These are phyloP conservation scores for Uria aalge DNA, from an alignment of 2,113 vertebrate species.

Conservation along the genomic window DNA sequence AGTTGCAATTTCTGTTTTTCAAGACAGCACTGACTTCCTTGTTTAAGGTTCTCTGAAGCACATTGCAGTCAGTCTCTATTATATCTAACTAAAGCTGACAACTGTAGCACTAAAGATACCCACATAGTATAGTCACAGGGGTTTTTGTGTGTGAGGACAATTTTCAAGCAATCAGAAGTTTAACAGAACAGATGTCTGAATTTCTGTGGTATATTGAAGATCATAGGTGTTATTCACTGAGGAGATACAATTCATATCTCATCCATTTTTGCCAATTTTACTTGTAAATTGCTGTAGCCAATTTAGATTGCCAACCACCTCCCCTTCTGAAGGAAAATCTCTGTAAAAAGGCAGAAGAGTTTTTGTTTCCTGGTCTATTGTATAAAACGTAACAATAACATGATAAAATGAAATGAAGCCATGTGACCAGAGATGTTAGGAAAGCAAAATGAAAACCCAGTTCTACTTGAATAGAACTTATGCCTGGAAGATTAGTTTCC, in stretches of 20 bases:
- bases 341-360: neutral
- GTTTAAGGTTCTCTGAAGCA: neutral
- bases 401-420: neutral
- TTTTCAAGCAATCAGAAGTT: conserved; percentile 14
- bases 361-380: neutral
- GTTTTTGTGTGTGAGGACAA: neutral
- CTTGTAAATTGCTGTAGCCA: neutral
- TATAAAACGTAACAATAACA: neutral
- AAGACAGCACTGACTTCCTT: neutral
- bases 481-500: neutral
- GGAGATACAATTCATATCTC: neutral
- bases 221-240: neutral
- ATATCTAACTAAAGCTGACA: neutral
- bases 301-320: neutral
- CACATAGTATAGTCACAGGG: neutral
- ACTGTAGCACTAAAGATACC: neutral
- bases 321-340: neutral
- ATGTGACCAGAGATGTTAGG: neutral
- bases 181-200: conserved; percentile 24
- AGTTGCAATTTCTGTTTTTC: neutral
- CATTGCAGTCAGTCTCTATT: neutral
- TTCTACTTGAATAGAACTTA: neutral
- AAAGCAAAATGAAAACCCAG: neutral
- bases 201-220: neutral
- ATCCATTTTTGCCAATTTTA: neutral